Conservation (phyloP, 2,888 invertebrate species). For the Amorpha juglandis region DNA sequence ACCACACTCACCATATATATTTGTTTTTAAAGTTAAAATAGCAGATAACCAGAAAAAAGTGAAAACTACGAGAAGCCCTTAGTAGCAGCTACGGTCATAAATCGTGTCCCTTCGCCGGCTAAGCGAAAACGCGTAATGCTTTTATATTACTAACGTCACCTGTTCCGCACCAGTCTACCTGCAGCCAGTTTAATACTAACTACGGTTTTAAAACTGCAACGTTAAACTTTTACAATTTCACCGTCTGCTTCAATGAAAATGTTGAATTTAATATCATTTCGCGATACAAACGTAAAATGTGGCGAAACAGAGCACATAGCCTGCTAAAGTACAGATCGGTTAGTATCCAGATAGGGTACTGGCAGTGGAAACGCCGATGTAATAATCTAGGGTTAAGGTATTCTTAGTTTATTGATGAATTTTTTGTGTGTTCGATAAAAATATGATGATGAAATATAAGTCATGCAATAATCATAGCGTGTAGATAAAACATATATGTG, state of each 20-base stretch:
- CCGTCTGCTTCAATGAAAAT: slow-evolving; percentile 4
- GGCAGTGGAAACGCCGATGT: too few species aligned
- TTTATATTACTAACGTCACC: slow-evolving; percentile 22
- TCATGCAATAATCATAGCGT: too few species aligned
- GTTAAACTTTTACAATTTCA: slow-evolving; percentile 12
- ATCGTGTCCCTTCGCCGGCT: slow-evolving; percentile 17
- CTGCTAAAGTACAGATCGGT: too few species aligned
- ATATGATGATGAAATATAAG: too few species aligned
- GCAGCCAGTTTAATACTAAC: slow-evolving; percentile 17
- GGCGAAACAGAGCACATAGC: too few species aligned
- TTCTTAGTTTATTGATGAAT: too few species aligned
- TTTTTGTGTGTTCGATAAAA: too few species aligned
- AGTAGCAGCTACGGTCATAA: slow-evolving; percentile 4
- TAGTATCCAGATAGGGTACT: too few species aligned
- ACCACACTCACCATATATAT: too few species aligned
- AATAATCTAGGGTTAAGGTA: too few species aligned
- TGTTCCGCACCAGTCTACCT: slow-evolving; percentile 11
- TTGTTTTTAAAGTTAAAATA: too few species aligned
- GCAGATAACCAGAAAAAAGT: background rate
- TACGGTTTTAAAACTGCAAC: slow-evolving; percentile 14
- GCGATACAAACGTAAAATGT: background rate
- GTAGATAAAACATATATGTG: too few species aligned
- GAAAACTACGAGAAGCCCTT: background rate
- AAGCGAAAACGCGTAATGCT: slow-evolving; percentile 27
- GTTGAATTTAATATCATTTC: background rate